Conservation (phyloP, 2,888 invertebrate genomes). For the Cantharis flavilabris region DNA sequence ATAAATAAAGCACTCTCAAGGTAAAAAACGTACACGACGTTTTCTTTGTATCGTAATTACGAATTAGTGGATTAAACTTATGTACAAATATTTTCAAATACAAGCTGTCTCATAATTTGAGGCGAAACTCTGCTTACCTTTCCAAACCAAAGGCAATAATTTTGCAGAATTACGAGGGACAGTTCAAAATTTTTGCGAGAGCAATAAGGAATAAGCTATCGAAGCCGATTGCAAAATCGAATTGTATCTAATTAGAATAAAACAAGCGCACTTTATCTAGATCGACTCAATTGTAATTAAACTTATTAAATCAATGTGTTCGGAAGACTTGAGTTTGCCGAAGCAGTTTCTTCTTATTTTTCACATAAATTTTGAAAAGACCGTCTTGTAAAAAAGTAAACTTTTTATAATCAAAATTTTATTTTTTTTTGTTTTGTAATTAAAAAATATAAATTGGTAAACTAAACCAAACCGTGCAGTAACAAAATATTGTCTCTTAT, state of each 20-base stretch:
- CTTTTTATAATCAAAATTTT: too few relatives aligned
- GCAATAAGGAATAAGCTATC: too few relatives aligned
- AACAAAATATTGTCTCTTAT: not conserved
- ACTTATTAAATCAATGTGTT: not conserved
- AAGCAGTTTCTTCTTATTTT: too few relatives aligned
- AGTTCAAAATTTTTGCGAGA: too few relatives aligned
- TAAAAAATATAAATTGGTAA: not conserved
- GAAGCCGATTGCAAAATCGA: too few relatives aligned
- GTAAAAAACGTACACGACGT: not conserved
- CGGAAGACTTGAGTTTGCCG: too few relatives aligned
- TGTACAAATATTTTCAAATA: not conserved
- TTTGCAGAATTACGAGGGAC: not conserved
- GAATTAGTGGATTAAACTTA: not conserved
- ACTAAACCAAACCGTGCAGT: not conserved
- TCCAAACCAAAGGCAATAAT: too few relatives aligned
- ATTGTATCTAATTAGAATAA: too few relatives aligned
- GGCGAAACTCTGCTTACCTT: too few relatives aligned
- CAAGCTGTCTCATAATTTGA: not conserved
- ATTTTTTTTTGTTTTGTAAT: too few relatives aligned
- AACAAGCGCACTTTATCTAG: not conserved
- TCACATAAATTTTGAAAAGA: too few relatives aligned
- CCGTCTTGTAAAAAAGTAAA: too few relatives aligned
- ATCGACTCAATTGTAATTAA: not conserved
- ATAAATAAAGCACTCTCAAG: slow-evolving; percentile 3
- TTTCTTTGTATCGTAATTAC: not conserved